Conservation (phyloP, 2,888 invertebrate genomes). For the Perdita meconis region DNA sequence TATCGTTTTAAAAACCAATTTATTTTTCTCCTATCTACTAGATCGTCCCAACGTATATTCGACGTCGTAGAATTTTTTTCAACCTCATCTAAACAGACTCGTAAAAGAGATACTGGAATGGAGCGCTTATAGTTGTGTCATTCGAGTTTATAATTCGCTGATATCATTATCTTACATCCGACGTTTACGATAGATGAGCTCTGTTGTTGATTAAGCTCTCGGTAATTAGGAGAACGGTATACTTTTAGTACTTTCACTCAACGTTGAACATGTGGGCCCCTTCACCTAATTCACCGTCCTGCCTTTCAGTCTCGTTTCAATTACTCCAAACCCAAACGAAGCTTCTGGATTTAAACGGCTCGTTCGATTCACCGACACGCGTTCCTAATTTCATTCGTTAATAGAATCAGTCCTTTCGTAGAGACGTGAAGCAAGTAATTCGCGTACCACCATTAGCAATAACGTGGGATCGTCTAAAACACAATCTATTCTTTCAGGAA, state of each 20-base stretch:
- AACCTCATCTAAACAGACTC: not conserved
- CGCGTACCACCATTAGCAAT: too few species aligned
- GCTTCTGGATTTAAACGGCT: not conserved
- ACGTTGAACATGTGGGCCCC: constrained; percentile 8
- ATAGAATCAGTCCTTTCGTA: too few species aligned
- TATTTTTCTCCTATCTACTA: not conserved
- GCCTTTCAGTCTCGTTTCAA: not conserved
- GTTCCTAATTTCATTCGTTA: too few species aligned
- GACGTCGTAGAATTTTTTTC: not conserved
- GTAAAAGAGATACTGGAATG: constrained; percentile 9
- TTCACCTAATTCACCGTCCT: constrained; percentile 4
- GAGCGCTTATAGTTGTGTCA: not conserved
- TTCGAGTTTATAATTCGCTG: constrained; percentile 7
- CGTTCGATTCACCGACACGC: not conserved
- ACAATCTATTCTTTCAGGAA: too few species aligned
- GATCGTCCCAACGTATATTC: not conserved
- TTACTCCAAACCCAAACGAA: not conserved
- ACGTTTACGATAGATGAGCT: constrained; percentile 42
- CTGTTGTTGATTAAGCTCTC: constrained; percentile 20
- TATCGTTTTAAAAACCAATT: constrained; percentile 1
- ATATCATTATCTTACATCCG: constrained; percentile 16
- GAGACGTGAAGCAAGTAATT: too few species aligned
- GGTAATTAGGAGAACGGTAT: constrained; percentile 31
- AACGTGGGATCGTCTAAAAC: too few species aligned
- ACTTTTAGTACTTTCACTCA: constrained; percentile 37